Base-by-base conservation (phyloP, 2,888 invertebrate species). In the Phortica magna region DNA sequence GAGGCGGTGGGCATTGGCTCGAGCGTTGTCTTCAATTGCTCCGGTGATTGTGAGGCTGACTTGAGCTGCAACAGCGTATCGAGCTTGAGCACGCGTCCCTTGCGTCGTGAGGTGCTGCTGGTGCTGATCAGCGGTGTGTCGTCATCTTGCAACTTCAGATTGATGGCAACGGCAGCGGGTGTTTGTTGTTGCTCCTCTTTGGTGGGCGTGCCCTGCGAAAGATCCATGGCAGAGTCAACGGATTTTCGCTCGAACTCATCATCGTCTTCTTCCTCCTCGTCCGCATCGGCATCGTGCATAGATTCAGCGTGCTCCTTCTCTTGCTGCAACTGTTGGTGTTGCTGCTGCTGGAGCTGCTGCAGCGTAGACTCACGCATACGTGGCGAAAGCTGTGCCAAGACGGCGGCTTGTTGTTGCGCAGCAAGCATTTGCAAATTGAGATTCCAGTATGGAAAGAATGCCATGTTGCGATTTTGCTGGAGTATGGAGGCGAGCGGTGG, bases 1-100 rank as follows among this genome's bases (percentile, higher is more conserved):
- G 89, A 88, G 22, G 85, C 81, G 0, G 89, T 84, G 43, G 84
- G 88, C 79, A 84, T 73, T 1, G 39, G 48, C 55, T 72, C 92
- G n/a, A 93, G 92, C 48, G 78, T 68, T 75, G 80, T 61, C 55
- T 82, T 84, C 0, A 73, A 41, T 42, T 80, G 82, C n/a, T 87
- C 88, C 0, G 91, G 89, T 1, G 89, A 85, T 0, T 83, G 79
- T 39, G 85, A 83, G 4, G 81, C 83, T 0, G 87, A 84, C 19
- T 90, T 88, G 7, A 82, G 43, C 71, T 90, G 89, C 55, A 89
- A 65, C 43, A 85, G 77, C 0, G 87, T 93, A 80, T 97, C 96
- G 74, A 98, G 92, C 85, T 97, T 97, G 84, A 95, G 95, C 0
- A 98, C 97, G 72, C 95, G 95, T 0, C 97, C 97, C 92, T 98